Percentiles rank a stretch among this genome's conserved stretches.
Conservation (phyloP, 1,140 invertebrate genomes). For the Drosophila hydei region DNA sequence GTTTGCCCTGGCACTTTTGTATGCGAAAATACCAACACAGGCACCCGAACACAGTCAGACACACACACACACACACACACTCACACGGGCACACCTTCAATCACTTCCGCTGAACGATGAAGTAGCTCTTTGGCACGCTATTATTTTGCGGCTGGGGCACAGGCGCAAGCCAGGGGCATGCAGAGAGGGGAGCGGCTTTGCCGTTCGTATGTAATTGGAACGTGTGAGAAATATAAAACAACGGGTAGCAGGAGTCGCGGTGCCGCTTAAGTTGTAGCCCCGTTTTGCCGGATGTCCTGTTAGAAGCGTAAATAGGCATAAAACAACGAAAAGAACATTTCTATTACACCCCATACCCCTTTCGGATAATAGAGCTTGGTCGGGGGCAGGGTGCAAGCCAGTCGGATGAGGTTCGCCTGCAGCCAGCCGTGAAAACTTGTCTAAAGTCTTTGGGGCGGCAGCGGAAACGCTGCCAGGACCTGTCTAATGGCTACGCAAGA, state of each 20-base stretch:
- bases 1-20: conserved; percentile 52
- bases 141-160: conserved; percentile 63
- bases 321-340: conserved; percentile 82
- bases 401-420: conserved; percentile 22
- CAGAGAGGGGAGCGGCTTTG: not conserved
- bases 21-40: conserved; percentile 60
- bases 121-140: conserved; percentile 83
- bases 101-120: conserved; percentile 83
- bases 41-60: too few species aligned
- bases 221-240: conserved; percentile 82
- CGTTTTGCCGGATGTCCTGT: conserved; percentile 80
- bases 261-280: conserved; percentile 66
- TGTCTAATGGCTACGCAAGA: conserved; percentile 79
- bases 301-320: conserved; percentile 81
- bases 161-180: not conserved
- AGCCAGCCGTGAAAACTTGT: conserved; percentile 75
- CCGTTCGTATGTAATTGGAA: conserved; percentile 76
- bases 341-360: conserved; percentile 61
- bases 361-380: too few species aligned
- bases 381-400: conserved; percentile 3
- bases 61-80: conserved; percentile 35
- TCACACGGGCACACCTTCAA: conserved; percentile 77
- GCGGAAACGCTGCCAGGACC: conserved; percentile 70
- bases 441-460: conserved; percentile 62
- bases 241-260: conserved; percentile 30